Percentiles rank a stretch among this genome's conserved stretches.
phyloP scores from a whole-genome alignment of 2,113 vertebrate genomes.

The Marmota monax region DNA sequence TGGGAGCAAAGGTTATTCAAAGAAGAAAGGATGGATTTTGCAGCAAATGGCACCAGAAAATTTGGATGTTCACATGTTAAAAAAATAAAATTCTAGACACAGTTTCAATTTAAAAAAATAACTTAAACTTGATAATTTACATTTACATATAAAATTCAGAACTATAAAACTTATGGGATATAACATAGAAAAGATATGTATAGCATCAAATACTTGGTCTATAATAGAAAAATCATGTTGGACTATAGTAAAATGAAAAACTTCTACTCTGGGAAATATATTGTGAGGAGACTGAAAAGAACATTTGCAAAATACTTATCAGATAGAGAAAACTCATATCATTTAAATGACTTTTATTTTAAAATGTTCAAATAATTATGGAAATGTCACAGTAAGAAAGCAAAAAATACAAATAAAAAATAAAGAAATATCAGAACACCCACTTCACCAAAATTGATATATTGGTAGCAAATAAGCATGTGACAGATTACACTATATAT shows the following conservation, averaged over 20 bases:
- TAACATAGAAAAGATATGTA: neutral
- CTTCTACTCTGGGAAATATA: neutral
- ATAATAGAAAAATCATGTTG: neutral
- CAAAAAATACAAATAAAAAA: neutral
- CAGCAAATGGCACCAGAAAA: neutral
- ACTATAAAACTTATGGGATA: neutral
- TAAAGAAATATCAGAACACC: neutral
- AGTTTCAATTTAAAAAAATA: neutral
- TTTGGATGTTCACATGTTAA: neutral
- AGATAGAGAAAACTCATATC: neutral
- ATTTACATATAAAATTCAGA: neutral
- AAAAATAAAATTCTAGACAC: neutral
- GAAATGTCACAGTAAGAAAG: neutral
- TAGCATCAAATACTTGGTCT: neutral
- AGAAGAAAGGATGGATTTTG: neutral
- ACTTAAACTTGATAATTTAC: neutral
- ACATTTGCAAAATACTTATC: neutral
- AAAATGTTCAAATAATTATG: neutral
- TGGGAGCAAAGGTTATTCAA: neutral
- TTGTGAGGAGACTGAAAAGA: neutral
- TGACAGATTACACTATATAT: neutral
- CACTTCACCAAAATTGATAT: neutral
- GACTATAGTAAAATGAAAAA: neutral
- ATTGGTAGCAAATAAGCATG: neutral
- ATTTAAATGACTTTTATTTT: neutral